phyloP scores from a whole-genome alignment of 2,113 vertebrate genomes.

The Eulacestoma nigropectus region DNA sequence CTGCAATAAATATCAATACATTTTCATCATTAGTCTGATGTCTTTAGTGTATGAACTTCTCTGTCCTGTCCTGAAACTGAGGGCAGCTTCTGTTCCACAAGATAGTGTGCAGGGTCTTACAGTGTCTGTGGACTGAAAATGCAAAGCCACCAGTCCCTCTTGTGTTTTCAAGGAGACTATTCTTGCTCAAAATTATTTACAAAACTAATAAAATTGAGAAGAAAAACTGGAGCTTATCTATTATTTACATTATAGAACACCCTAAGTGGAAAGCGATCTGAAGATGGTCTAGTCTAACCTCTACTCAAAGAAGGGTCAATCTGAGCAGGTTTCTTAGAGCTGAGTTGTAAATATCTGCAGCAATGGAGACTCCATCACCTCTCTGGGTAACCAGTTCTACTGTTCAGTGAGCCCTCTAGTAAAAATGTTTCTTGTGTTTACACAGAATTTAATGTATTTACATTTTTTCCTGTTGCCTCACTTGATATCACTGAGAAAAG shows the following conservation, averaged over 20 bases:
- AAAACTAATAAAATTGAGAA: neutral
- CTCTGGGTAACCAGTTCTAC: neutral
- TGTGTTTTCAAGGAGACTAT: neutral
- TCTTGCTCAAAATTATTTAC: neutral
- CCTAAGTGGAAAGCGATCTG: neutral
- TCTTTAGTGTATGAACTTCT: neutral
- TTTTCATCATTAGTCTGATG: neutral
- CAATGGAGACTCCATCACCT: neutral
- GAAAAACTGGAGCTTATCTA: neutral
- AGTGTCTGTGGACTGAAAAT: neutral
- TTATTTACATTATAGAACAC: neutral
- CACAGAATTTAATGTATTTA: neutral
- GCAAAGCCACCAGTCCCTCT: neutral
- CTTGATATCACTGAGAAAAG: neutral
- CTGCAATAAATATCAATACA: neutral
- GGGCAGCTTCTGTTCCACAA: neutral
- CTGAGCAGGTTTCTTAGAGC: neutral
- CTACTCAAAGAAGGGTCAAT: neutral
- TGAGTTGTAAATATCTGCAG: neutral
- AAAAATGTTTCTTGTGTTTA: neutral
- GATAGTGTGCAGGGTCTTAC: neutral
- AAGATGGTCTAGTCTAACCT: neutral
- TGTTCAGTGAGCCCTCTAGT: neutral
- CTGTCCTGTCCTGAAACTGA: neutral
- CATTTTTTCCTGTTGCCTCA: neutral